Evolutionary conservation across 1,140 invertebrate species (phyloP), one percentile per base, ranked within the genome.

Genomic region (Drosophila yakuba): DNA sequence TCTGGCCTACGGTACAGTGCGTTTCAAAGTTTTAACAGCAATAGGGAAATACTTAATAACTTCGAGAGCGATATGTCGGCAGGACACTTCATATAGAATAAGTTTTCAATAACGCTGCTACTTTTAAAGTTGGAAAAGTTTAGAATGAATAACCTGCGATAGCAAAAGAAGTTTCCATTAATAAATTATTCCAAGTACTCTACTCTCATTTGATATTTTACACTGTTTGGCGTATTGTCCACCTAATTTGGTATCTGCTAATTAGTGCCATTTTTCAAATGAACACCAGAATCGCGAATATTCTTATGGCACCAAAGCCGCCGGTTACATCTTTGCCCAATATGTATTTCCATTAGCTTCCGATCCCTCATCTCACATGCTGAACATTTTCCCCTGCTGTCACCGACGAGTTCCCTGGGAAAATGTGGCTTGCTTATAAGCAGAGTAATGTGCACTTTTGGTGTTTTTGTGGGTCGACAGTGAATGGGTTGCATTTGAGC

Each of bases 371-470:
- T 61, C 14, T 15, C n/a, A 10, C 12, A 25, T 74, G 45, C 50
- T 32, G 28, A 44, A 8, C 51, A 23, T 39, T 25, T 67, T 10
- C 2, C n/a, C 28, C 17, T 25, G n/a, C 36, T 43, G 15, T 38
- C 28, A 8, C 6, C 35, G 12, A 39, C 36, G 44, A 41, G 17
- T 66, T 64, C 63, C 28, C 15, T 50, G 44, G 25, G 47, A 76
- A 76, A 75, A 75, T 67, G 61, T 75, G 62, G 72, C 55, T 76
- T 51, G 72, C 72, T 75, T 60, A 67, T 76, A 76, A 68, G 63
- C 36, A 69, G 58, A 77, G 63, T 76, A 76, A 67, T 58, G 62
- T 52, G 73, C 54, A 69, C 64, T 62, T 72, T 64, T 61, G 41
- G 58, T 52, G 57, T 41, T 61, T 63, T 52, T 72, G 50, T 48